phyloP scores from a whole-genome alignment of 2,888 invertebrate species.

The Neocrepidodera transversa region DNA sequence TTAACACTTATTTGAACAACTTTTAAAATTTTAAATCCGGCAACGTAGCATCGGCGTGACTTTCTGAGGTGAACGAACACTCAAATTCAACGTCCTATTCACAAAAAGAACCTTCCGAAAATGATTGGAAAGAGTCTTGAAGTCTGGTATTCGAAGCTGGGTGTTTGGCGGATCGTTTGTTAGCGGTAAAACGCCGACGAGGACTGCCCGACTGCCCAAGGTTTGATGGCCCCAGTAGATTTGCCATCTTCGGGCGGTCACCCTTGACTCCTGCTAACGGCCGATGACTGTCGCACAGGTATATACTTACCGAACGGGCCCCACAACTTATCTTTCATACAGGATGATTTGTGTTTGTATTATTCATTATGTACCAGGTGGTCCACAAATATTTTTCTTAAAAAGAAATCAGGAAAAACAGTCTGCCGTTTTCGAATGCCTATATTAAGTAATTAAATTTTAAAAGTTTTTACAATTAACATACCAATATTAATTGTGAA shows the following conservation, averaged over 20 bases:
- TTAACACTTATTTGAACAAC: no score
- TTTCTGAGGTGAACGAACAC: constrained; percentile 53
- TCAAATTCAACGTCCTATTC: constrained; percentile 36
- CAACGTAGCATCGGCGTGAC: constrained; percentile 37
- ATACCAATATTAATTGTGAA: no score
- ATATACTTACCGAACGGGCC: no score
- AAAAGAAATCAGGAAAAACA: no score
- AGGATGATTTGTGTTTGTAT: no score
- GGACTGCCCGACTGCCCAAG: constrained; percentile 14
- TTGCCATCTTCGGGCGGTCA: constrained; percentile 21
- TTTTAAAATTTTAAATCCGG: constrained; percentile 1
- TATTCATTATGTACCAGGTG: no score
- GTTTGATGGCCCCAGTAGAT: constrained; percentile 25
- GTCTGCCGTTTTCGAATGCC: no score
- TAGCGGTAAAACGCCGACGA: constrained; percentile 13
- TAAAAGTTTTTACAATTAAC: no score
- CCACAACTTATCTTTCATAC: no score
- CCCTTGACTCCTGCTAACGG: constrained; percentile 1
- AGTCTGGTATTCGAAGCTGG: constrained; percentile 10
- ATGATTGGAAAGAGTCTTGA: constrained; percentile 15
- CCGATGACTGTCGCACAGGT: not conserved
- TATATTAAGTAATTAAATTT: no score
- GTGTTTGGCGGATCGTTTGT: not conserved
- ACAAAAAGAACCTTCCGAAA: constrained; percentile 31
- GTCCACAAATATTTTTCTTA: no score